phyloP scores from a whole-genome alignment of 2,888 invertebrate genomes.

The Kuschelorhynchus macadamiae region DNA sequence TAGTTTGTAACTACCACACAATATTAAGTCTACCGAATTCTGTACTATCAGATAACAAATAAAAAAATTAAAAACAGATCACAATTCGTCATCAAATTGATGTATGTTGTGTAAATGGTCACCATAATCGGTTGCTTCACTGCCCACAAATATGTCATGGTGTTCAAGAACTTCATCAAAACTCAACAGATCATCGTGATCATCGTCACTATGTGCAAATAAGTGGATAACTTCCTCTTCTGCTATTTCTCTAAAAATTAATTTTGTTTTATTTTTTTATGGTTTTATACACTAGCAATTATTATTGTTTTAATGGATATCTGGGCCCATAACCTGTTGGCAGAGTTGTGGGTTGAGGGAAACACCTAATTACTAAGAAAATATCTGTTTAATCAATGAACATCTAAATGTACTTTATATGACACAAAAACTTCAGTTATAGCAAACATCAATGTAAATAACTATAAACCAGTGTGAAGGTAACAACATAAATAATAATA shows the following conservation, averaged over 20 bases:
- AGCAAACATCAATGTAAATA: too few relatives aligned
- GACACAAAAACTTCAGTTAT: too few relatives aligned
- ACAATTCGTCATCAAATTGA: slow-evolving; percentile 85
- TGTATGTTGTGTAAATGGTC: slow-evolving; percentile 87
- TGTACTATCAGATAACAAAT: background rate
- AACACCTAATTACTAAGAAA: too few relatives aligned
- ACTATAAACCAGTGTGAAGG: too few relatives aligned
- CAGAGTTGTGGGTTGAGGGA: too few relatives aligned
- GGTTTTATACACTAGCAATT: too few relatives aligned
- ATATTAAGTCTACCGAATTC: slow-evolving; percentile 24
- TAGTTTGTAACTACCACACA: too few relatives aligned
- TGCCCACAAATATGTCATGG: slow-evolving; percentile 92
- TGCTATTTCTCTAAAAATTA: slow-evolving; percentile 81
- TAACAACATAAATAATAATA: too few relatives aligned
- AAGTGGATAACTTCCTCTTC: slow-evolving; percentile 92
- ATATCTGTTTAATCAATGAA: too few relatives aligned
- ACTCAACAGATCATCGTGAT: slow-evolving; percentile 84
- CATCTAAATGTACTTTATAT: too few relatives aligned
- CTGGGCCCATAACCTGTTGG: too few relatives aligned
- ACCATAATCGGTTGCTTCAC: slow-evolving; percentile 92
- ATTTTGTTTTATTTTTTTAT: background rate
- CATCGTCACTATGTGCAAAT: slow-evolving; percentile 87
- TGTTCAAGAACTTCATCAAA: slow-evolving; percentile 87
- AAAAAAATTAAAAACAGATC: slow-evolving; percentile 61
- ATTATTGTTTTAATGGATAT: too few relatives aligned